Conservation (phyloP, 1,140 invertebrate genomes). For the Reticulitermes speratus region DNA sequence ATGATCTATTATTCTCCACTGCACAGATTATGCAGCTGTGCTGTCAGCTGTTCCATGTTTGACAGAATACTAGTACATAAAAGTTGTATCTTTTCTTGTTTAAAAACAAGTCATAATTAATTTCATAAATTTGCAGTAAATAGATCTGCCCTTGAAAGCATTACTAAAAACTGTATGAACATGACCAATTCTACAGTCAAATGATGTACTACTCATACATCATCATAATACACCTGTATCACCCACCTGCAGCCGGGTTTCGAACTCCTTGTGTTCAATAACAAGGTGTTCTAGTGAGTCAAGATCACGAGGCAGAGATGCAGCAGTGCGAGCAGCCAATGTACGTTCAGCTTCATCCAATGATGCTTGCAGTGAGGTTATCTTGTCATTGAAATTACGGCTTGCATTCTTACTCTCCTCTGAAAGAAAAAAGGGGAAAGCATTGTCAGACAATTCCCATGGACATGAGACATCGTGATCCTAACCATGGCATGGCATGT, state of each 20-base stretch:
- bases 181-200: neutral
- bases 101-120: no score
- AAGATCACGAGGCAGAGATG: conserved; percentile 79
- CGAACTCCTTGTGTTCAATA: conserved; percentile 86
- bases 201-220: neutral
- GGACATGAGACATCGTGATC: no score
- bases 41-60: no score
- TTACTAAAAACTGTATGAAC: neutral
- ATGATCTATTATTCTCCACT: no score
- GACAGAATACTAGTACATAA: no score
- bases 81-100: no score
- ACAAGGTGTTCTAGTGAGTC: conserved; percentile 84
- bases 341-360: conserved; percentile 83
- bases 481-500: no score
- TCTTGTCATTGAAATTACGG: conserved; percentile 81
- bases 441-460: neutral
- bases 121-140: no score
- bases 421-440: conserved; percentile 43
- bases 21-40: no score
- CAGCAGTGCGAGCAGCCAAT: conserved; percentile 75
- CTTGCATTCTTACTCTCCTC: conserved; percentile 87
- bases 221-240: neutral
- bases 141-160: neutral
- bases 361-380: conserved; percentile 73
- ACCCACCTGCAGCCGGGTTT: conserved; percentile 60